Conservation (phyloP, 1,140 invertebrate species). For the Tyrophagus putrescentiae region DNA sequence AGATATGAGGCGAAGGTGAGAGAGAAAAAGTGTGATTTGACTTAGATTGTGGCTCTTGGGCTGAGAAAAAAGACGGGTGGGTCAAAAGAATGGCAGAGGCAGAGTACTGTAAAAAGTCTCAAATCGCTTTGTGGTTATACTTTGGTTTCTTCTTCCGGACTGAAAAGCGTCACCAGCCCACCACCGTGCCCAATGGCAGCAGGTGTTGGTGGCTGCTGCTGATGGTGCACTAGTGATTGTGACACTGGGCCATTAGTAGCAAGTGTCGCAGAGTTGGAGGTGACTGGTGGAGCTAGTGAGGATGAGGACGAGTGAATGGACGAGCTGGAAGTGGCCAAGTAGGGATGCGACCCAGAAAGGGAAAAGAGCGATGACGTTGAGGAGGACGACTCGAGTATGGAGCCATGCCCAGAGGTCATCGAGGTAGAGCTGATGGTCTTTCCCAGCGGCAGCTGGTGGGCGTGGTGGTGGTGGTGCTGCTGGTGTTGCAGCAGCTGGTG, state of each 20-base stretch:
- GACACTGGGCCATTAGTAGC: too few species aligned
- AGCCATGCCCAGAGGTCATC: neutral
- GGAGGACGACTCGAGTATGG: constrained; percentile 1
- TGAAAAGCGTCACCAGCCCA: too few species aligned
- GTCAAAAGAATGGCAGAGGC: too few species aligned
- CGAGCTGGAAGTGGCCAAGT: constrained; percentile 1
- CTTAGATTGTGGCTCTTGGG: neutral
- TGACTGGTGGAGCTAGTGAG: neutral
- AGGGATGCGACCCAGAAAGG: neutral
- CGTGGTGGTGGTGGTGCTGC: too few species aligned
- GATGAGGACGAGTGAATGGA: constrained; percentile 8
- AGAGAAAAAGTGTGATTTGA: neutral
- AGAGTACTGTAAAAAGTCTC: too few species aligned
- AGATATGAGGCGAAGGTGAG: neutral
- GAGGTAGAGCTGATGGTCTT: neutral
- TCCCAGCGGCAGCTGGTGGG: neutral
- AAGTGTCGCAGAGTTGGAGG: too few species aligned
- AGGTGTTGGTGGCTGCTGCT: neutral
- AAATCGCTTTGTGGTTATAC: too few species aligned
- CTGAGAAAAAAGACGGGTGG: too few species aligned
- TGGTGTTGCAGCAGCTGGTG: too few species aligned
- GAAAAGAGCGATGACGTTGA: constrained; percentile 7
- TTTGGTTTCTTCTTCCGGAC: constrained; percentile 10
- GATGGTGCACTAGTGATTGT: neutral
- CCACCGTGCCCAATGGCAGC: too few species aligned